Evolutionary conservation across 2,888 invertebrate genomes (phyloP).

Genomic region (Taphrorychus bicolor): DNA sequence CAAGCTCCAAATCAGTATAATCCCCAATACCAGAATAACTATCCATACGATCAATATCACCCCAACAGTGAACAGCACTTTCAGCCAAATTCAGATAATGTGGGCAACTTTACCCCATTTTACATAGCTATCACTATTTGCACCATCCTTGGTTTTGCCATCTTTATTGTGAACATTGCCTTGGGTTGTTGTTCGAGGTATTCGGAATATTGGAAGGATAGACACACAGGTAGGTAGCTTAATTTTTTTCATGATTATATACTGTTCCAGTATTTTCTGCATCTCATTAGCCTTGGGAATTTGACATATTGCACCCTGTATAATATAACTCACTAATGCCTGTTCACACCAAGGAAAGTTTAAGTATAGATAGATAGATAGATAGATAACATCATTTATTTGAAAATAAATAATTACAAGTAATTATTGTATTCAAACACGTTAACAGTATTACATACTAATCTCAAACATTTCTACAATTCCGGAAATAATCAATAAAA

Average conservation of each 20-base stretch:
- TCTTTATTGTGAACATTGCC: slow-evolving; percentile 78
- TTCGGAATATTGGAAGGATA: slow-evolving; percentile 81
- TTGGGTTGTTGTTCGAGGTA: slow-evolving; percentile 84
- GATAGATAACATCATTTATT: too few species aligned
- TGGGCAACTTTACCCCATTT: slow-evolving; percentile 81
- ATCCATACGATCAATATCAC: slow-evolving; percentile 8
- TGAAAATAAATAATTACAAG: too few species aligned
- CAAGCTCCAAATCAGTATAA: slow-evolving; percentile 14
- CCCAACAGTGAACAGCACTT: slow-evolving; percentile 7
- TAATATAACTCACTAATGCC: neutral
- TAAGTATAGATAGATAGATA: too few species aligned
- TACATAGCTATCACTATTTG: slow-evolving; percentile 83
- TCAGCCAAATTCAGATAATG: slow-evolving; percentile 13
- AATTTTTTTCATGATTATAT: neutral
- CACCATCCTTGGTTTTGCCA: slow-evolving; percentile 71
- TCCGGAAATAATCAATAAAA: too few species aligned
- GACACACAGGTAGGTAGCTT: slow-evolving; percentile 71
- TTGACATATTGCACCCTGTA: too few species aligned
- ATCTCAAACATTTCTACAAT: too few species aligned
- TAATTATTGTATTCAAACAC: too few species aligned
- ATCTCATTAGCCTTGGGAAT: too few species aligned
- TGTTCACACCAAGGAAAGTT: too few species aligned
- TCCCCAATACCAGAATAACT: slow-evolving; percentile 6
- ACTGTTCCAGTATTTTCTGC: too few species aligned
- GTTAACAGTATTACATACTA: too few species aligned